These are phyloP conservation scores for Cuculus canorus DNA, from an alignment of 2,797 vertebrate species.

Conservation along the genomic window DNA sequence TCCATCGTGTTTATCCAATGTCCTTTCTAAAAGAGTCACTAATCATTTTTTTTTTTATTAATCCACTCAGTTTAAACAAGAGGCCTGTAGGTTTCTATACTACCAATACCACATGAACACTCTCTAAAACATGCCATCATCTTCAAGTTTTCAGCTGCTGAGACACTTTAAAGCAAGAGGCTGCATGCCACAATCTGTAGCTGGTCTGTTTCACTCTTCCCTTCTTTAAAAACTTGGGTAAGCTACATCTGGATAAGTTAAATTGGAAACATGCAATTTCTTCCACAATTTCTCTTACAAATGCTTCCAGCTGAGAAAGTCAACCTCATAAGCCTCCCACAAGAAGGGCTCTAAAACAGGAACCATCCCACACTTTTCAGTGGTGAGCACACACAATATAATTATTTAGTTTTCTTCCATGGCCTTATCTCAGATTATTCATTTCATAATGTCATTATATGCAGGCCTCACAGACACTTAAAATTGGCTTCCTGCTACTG, in stretches of 20 bases:
- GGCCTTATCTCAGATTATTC: background rate
- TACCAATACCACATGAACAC: background rate
- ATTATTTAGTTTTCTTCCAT: background rate
- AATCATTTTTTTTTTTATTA: background rate
- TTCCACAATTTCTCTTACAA: background rate
- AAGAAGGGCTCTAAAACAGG: background rate
- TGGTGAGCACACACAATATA: background rate
- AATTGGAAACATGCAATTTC: background rate
- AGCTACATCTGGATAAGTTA: background rate
- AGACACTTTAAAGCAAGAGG: background rate
- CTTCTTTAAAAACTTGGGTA: background rate
- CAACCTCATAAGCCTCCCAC: background rate
- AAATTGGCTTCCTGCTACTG: background rate
- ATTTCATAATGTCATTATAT: background rate
- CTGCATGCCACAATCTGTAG: background rate
- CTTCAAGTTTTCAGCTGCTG: background rate
- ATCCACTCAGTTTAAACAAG: background rate
- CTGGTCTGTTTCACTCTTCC: background rate
- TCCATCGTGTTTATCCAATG: background rate
- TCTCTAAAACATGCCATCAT: background rate
- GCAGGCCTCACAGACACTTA: background rate
- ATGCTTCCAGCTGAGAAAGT: background rate
- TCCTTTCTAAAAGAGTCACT: background rate
- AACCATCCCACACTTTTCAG: background rate
- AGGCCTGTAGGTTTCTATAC: background rate